These are phyloP conservation scores for Chaunax sp. DNA, from an alignment of 2,797 vertebrate species.

Conservation along the genomic window DNA sequence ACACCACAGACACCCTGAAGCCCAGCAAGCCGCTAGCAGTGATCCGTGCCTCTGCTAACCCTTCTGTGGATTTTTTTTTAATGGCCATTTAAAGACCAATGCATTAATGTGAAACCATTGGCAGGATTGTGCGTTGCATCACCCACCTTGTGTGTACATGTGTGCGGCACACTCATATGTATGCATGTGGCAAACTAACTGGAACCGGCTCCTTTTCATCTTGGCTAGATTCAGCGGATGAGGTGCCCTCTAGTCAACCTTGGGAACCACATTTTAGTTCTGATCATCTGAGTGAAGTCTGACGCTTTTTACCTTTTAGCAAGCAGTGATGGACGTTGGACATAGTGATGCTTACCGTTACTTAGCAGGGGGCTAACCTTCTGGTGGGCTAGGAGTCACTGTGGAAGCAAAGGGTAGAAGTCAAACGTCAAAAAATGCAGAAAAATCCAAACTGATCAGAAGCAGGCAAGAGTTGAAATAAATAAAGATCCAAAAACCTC, in stretches of 20 bases:
- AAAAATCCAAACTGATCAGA: no score
- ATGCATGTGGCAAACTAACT: background rate
- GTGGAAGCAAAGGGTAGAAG: no score
- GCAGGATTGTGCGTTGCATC: background rate
- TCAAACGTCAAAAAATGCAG: no score
- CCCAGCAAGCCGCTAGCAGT: no score
- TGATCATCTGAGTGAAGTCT: background rate
- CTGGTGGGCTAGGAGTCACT: no score
- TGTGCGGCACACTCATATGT: background rate
- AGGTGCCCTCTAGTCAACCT: background rate
- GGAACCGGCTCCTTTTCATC: background rate
- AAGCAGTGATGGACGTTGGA: background rate
- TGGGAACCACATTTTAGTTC: background rate
- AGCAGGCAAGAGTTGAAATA: no score
- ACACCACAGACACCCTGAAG: no score
- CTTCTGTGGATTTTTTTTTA: background rate
- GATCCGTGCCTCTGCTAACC: background rate
- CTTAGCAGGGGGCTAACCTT: background rate
- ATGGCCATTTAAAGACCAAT: background rate
- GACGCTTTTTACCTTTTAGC: background rate
- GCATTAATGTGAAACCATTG: constrained; percentile 5
- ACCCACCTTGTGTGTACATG: no score
- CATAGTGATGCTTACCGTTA: no score
- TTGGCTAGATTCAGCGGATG: background rate
- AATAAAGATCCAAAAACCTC: no score